phyloP scores from a whole-genome alignment of 2,797 vertebrate genomes.

The Momotus momota region DNA sequence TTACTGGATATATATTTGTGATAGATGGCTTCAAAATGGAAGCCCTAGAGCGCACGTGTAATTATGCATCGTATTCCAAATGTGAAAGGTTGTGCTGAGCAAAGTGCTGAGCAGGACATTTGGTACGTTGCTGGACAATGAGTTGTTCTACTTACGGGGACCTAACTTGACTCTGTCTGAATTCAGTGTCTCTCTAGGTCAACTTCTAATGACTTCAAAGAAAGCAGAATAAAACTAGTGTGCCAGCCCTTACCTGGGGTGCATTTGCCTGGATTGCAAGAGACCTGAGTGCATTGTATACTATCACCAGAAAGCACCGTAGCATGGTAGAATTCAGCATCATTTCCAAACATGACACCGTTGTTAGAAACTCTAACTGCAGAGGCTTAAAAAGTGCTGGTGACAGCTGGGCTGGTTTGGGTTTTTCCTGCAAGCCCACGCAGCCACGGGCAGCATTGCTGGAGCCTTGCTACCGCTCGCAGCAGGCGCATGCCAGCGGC shows the following conservation, averaged over 20 bases:
- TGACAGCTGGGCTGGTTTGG: not conserved
- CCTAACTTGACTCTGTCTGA: not conserved
- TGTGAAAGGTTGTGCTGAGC: not conserved
- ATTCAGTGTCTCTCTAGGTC: not conserved
- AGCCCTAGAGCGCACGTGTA: not conserved
- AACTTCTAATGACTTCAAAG: not conserved
- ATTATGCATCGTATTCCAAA: not conserved
- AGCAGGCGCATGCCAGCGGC: not conserved
- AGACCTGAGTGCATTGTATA: not conserved
- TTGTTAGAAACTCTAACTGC: not conserved
- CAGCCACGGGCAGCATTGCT: not conserved
- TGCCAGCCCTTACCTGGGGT: fast-evolving
- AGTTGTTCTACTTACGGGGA: not conserved
- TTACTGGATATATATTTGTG: not conserved
- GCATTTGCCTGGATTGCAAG: not conserved
- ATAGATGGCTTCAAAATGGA: not conserved
- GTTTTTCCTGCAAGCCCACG: not conserved
- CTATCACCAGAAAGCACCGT: not conserved
- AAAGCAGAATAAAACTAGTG: not conserved
- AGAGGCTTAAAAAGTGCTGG: not conserved
- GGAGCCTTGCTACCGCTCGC: fast-evolving
- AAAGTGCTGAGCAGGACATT: not conserved
- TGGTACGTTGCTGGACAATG: not conserved
- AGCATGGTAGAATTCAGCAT: not conserved
- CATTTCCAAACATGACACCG: not conserved